Conservation (phyloP, 2,797 vertebrate species). For the Menidia menidia region DNA sequence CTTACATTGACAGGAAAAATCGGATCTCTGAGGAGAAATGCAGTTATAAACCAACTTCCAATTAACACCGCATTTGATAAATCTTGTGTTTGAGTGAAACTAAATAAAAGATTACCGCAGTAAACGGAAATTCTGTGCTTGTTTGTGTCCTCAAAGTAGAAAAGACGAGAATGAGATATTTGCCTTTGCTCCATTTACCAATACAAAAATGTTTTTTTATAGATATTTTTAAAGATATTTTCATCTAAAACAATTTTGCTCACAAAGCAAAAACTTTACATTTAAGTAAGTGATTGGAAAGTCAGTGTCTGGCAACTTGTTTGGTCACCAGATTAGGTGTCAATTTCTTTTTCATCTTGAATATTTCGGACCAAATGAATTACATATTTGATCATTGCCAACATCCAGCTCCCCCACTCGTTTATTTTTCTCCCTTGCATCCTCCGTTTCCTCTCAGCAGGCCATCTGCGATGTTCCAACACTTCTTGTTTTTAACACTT, state of each 20-base stretch:
- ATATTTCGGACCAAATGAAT: background rate
- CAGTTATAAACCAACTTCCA: background rate
- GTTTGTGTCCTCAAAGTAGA: background rate
- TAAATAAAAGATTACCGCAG: background rate
- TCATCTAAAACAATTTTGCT: background rate
- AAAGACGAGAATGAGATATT: background rate
- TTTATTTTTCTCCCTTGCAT: constrained; percentile 30
- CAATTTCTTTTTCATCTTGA: background rate
- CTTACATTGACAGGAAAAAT: background rate
- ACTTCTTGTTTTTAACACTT: constrained; percentile 61
- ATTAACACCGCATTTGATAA: background rate
- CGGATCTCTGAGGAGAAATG: background rate
- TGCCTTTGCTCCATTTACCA: background rate
- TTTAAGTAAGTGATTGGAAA: background rate
- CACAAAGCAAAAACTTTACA: background rate
- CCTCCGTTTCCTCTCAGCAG: constrained; percentile 45
- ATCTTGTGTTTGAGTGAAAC: background rate
- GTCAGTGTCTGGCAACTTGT: background rate
- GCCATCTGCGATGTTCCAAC: constrained; percentile 71
- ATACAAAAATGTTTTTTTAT: background rate
- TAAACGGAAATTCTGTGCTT: background rate
- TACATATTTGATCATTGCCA: background rate
- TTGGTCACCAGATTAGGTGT: constrained; percentile 2
- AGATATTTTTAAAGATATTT: background rate
- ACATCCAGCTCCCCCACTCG: background rate